Evolutionary conservation across 2,888 invertebrate genomes (phyloP).

Genomic region (Leucania comma): DNA sequence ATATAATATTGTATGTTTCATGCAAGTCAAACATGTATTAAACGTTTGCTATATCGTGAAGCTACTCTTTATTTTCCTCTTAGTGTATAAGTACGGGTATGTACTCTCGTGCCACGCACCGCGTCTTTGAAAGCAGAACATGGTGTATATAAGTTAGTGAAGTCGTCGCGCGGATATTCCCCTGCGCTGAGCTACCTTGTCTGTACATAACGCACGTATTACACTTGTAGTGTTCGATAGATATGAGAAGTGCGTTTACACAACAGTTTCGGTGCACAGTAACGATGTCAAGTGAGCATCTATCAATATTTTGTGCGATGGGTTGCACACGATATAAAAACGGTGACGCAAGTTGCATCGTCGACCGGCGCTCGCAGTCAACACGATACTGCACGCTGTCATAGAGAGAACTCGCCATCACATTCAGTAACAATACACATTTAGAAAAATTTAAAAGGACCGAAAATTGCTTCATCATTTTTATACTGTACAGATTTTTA

Average conservation of each 20-base stretch:
- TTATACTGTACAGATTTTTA: not conserved
- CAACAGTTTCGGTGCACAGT: not conserved
- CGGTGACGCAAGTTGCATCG: not conserved
- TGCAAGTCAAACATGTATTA: constrained; percentile 65
- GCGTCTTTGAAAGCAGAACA: too few species aligned
- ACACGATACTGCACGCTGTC: not conserved
- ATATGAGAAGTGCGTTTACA: not conserved
- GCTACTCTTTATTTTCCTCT: constrained; percentile 14
- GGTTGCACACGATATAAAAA: not conserved
- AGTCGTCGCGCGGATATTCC: not conserved
- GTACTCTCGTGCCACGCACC: not conserved
- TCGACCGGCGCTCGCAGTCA: not conserved
- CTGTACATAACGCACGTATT: not conserved
- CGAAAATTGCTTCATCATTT: not conserved
- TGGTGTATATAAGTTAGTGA: not conserved
- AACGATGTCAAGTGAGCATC: constrained; percentile 24
- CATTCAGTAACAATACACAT: not conserved
- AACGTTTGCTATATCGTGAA: constrained; percentile 62
- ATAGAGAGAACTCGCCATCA: not conserved
- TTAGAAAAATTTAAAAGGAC: not conserved
- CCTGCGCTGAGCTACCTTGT: not conserved
- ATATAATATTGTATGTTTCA: constrained; percentile 31
- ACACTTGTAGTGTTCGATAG: not conserved
- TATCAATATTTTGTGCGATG: not conserved
- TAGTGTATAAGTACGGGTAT: not conserved